Conservation (phyloP, 2,797 vertebrate genomes). For the Sebastes kiyomatsui region DNA sequence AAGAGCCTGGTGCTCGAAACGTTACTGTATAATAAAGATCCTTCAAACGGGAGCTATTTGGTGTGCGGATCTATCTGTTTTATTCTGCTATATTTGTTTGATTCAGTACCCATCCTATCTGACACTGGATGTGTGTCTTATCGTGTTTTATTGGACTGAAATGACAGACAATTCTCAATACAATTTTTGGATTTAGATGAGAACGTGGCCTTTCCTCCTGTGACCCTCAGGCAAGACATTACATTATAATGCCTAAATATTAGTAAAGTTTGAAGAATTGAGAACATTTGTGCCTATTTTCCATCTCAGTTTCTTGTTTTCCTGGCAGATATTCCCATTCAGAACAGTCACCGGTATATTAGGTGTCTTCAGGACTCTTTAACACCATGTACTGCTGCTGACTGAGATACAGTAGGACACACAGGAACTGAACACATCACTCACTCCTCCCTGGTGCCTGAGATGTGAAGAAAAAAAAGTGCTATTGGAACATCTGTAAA, state of each 20-base stretch:
- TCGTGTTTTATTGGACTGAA: too few species aligned
- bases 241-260: background rate
- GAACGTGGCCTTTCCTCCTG: too few species aligned
- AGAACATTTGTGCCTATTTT: background rate
- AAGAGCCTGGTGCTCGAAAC: too few species aligned
- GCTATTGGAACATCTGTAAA: background rate
- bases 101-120: too few species aligned
- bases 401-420: background rate
- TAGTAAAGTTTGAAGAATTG: background rate
- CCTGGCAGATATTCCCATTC: background rate
- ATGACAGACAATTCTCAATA: background rate
- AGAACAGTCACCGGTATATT: background rate
- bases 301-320: background rate
- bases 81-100: too few species aligned
- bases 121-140: too few species aligned
- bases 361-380: background rate
- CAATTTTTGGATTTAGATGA: too few species aligned
- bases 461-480: background rate
- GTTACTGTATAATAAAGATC: too few species aligned
- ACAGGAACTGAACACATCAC: background rate
- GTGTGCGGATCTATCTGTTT: too few species aligned
- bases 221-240: too few species aligned
- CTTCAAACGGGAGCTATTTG: too few species aligned
- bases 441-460: background rate
- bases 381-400: background rate